Conservation (phyloP, 2,113 vertebrate genomes). For the Chaetodon auriga region DNA sequence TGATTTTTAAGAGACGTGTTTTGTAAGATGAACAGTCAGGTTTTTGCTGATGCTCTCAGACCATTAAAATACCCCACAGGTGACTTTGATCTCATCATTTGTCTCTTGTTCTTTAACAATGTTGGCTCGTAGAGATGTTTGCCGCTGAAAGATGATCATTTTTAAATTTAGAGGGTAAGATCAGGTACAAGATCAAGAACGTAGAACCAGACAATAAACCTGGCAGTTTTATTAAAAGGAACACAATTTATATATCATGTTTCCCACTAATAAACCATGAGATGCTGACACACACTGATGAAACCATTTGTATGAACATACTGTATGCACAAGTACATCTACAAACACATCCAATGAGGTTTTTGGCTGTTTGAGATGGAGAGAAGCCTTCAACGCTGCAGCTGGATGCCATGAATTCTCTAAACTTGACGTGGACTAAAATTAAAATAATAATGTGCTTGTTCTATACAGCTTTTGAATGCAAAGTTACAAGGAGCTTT, state of each 20-base stretch:
- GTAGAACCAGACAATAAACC: neutral
- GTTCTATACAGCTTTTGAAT: no score
- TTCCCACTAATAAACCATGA: neutral
- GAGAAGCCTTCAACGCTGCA: no score
- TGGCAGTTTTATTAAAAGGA: neutral
- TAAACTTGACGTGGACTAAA: no score
- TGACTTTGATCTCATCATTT: constrained; percentile 25
- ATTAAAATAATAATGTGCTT: no score
- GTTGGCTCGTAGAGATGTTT: neutral
- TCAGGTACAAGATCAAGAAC: neutral
- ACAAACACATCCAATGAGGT: no score
- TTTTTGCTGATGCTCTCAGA: constrained; percentile 31
- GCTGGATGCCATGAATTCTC: no score
- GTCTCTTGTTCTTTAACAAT: neutral
- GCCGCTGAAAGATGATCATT: neutral
- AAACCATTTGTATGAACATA: no score
- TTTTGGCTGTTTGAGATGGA: no score
- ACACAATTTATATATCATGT: neutral
- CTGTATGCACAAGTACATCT: no score
- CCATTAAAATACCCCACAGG: constrained; percentile 55
- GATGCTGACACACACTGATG: no score
- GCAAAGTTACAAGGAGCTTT: no score
- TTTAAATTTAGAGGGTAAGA: no score
- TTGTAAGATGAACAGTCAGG: constrained; percentile 51
- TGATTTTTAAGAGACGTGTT: constrained; percentile 59